These are phyloP conservation scores for Oreotrochilus melanogaster DNA, from an alignment of 2,113 vertebrate species.

Conservation along the genomic window DNA sequence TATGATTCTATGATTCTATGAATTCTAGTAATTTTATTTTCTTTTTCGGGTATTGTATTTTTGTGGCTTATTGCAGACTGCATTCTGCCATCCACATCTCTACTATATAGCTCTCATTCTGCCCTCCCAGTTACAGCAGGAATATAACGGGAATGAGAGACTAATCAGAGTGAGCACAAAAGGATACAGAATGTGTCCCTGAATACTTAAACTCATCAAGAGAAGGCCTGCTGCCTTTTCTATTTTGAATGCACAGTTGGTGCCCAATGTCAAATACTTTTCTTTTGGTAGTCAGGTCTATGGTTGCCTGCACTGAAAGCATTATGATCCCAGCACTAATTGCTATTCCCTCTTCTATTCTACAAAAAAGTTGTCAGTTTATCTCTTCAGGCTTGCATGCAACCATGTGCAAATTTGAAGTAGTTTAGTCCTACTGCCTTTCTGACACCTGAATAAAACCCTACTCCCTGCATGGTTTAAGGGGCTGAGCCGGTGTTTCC, in stretches of 20 bases:
- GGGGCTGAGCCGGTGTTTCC: not conserved
- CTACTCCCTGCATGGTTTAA: not conserved
- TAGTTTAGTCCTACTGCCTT: constrained; percentile 7
- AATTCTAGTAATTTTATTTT: constrained; percentile 45
- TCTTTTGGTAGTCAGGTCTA: constrained; percentile 17
- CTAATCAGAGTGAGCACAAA: constrained; percentile 60
- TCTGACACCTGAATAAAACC: constrained; percentile 26
- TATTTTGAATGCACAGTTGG: constrained; percentile 57
- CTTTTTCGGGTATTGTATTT: not conserved
- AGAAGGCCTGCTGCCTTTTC: constrained; percentile 59
- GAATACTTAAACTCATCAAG: constrained; percentile 62
- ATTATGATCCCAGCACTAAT: constrained; percentile 28
- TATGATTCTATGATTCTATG: too few relatives aligned
- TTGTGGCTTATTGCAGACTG: not conserved
- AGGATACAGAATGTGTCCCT: constrained; percentile 43
- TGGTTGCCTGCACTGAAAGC: constrained; percentile 8
- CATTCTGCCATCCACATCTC: not conserved
- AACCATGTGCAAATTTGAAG: not conserved
- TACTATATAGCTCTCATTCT: not conserved
- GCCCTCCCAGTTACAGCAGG: constrained; percentile 28
- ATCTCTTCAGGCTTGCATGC: not conserved
- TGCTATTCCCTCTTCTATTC: not conserved
- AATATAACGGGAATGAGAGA: constrained; percentile 22
- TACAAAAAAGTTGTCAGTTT: not conserved
- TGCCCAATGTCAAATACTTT: constrained; percentile 42